Evolutionary conservation across 2,888 invertebrate species (phyloP), one percentile per base, ranked within the genome.

Genomic region (Formica aserva): DNA sequence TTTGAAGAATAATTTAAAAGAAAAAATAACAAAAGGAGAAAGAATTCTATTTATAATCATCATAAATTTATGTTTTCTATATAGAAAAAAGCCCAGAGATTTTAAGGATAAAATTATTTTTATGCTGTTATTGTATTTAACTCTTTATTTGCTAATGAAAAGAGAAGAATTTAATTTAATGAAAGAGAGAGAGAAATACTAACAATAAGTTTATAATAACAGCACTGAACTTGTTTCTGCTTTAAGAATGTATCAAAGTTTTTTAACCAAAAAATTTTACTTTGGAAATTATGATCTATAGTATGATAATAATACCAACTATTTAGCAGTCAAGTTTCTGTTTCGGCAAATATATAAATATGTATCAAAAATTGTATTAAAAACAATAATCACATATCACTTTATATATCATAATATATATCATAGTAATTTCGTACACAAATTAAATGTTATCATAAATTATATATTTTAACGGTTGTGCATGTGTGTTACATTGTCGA

Each of bases 251-350:
- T 11, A 13, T 29, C 38, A 26, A 4, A n/a, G 6, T 5, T 32
- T 67, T 29, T 4, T 45, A 18, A 29, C 4, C 1, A 0, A 45
- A 26, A 29, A 29, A 5, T 32, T 18, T 15, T 67, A 32, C 29
- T 48, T 41, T 65, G 1, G 1, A 26, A 1, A 13, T 22, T 26
- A 5, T 48, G 0, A 41, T 41, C 1, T 26, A 41, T 26, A 26
- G 4, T 15, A 8, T 5, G 8, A n/a, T 66, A 41, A 26, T 41
- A 41, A 38, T 38, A 41, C 2, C 4, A 60, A 60, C 8, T 60
- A 60, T 60, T 57, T 57, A 57, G 22, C 35, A 38, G 13, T 38
- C n/a, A 65, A 35, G 35, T 66, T 66, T 55, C 41, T 66, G 9
- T 45, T 6, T 3, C 3, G 41, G 0, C 18, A 66, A 3, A 35